Evolutionary conservation across 2,888 invertebrate genomes (phyloP), one percentile per base, ranked within the genome.

Genomic region (Antheraea assamensis): DNA sequence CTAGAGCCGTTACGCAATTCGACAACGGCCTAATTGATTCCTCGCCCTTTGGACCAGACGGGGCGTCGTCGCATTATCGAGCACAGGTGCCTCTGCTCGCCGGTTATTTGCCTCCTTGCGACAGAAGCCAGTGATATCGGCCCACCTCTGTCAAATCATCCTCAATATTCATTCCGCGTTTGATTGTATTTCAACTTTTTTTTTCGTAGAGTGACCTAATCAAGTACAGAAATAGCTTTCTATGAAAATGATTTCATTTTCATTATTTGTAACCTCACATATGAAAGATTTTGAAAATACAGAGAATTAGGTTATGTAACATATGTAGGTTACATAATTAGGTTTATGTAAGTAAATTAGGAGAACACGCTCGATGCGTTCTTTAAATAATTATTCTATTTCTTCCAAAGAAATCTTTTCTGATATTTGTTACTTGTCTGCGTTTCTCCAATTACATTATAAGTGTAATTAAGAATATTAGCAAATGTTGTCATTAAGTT

Each of bases 401-500:
- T 47, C 10, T n/a, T n/a, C 24, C 24, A 24, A 24, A 58, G 8
- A 24, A 24, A 24, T 10, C 13, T 10, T 21, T 52, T 5, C 52
- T 52, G 52, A 19, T 21, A 21, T 52, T 52, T 42, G 10, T 35
- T 42, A 42, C 42, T 42, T 13, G 83, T 80, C 80, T 87, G 84
- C 86, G 88, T 88, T 91, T 87, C 90, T 92, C 91, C 90, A 93
- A 94, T 94, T 94, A 93, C 91, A 91, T 93, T 93, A 93, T 93
- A 91, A 93, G 92, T 92, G 92, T 92, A 93, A 93, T 94, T 93
- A 93, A 90, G 90, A 90, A 92, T 92, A 93, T 93, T 92, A 92
- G 88, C 87, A 82, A 90, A 91, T 89, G 87, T 90, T 89, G 87
- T 90, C 89, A 88, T 89, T 89, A 87, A 88, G 87, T 89, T 91